Percentiles rank a stretch among this genome's conserved stretches.
phyloP scores from a whole-genome alignment of 2,888 invertebrate species.

The Allolobophora icterica region DNA sequence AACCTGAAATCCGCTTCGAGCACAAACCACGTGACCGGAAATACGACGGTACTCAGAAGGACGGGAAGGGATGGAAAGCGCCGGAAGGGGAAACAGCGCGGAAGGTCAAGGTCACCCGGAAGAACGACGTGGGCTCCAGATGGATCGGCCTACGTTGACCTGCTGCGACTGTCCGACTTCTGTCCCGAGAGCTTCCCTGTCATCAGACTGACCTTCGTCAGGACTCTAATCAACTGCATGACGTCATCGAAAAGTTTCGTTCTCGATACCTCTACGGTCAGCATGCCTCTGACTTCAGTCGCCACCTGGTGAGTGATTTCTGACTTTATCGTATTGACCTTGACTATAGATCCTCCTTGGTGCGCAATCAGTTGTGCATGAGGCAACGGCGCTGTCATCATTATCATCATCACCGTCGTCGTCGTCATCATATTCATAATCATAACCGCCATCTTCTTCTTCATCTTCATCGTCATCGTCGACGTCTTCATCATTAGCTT shows the following conservation, averaged over 20 bases:
- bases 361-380: too few relatives aligned
- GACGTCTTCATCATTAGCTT: too few relatives aligned
- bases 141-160: not conserved
- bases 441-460: too few relatives aligned
- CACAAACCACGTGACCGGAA: not conserved
- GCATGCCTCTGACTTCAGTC: not conserved
- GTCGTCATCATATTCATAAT: too few relatives aligned
- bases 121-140: not conserved
- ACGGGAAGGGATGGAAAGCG: not conserved
- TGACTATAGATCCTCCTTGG: too few relatives aligned
- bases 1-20: not conserved
- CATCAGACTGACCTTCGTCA: slow-evolving; percentile 6
- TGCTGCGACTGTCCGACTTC: slow-evolving; percentile 19
- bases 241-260: slow-evolving; percentile 24
- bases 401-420: too few relatives aligned
- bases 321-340: too few relatives aligned
- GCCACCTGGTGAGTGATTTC: not conserved
- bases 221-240: slow-evolving; percentile 17
- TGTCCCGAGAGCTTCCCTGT: slow-evolving; percentile 1
- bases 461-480: too few relatives aligned
- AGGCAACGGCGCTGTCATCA: too few relatives aligned
- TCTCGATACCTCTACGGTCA: not conserved
- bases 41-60: not conserved
- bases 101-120: not conserved
- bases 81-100: not conserved